These are phyloP conservation scores for Onthophagus taurus DNA, from an alignment of 1,140 invertebrate genomes.

Conservation along the genomic window DNA sequence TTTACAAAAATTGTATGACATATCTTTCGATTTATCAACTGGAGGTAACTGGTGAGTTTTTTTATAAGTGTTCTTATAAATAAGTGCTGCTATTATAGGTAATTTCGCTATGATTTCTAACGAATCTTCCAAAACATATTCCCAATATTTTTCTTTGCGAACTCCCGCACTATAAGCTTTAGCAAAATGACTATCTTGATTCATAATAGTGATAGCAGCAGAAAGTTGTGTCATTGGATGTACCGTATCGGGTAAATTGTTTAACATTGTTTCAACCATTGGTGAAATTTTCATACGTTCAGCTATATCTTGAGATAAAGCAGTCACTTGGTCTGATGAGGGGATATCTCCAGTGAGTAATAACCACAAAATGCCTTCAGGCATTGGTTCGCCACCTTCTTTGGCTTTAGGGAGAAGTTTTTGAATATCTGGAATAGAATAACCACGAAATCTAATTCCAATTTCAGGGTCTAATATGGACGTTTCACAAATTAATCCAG, in stretches of 20 bases:
- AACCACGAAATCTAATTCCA: conserved; percentile 91
- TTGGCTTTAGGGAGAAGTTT: conserved; percentile 78
- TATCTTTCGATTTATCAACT: conserved; percentile 85
- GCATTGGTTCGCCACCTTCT: conserved; percentile 80
- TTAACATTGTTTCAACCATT: conserved; percentile 90
- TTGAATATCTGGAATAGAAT: conserved; percentile 92
- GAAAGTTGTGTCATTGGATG: conserved; percentile 96
- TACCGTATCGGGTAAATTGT: conserved; percentile 87
- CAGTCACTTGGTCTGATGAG: too few species aligned
- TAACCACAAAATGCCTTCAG: conserved; percentile 95
- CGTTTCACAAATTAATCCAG: conserved; percentile 89
- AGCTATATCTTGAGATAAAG: conserved; percentile 87
- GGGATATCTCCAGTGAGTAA: conserved; percentile 89
- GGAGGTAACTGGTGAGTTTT: conserved; percentile 79
- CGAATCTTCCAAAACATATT: conserved; percentile 74
- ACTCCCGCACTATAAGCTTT: conserved; percentile 82
- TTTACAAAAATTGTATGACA: conserved; percentile 85
- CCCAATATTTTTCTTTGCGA: conserved; percentile 80
- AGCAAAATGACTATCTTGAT: conserved; percentile 90
- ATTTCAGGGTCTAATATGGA: conserved; percentile 92
- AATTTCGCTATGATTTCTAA: conserved; percentile 96
- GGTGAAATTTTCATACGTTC: conserved; percentile 71
- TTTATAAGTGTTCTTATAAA: conserved; percentile 84
- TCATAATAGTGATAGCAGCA: conserved; percentile 83
- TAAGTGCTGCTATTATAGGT: conserved; percentile 88